Evolutionary conservation across 2,888 invertebrate genomes (phyloP).

Genomic region (Drosophila engyochracea): DNA sequence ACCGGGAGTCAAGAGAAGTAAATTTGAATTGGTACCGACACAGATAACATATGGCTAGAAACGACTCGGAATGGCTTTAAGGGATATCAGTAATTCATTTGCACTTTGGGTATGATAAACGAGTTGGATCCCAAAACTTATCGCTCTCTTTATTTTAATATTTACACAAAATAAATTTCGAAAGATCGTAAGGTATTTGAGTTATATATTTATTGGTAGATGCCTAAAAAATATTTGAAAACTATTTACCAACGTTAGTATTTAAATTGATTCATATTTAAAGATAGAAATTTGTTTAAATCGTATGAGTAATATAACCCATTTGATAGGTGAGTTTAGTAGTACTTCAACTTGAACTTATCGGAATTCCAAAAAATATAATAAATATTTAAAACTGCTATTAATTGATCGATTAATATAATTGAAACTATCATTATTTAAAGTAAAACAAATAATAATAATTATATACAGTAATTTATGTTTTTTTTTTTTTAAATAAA

Average conservation of each 20-base stretch:
- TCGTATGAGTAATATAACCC: not conserved
- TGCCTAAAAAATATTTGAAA: not conserved
- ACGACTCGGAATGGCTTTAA: constrained; percentile 24
- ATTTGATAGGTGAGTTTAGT: not conserved
- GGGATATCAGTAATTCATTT: constrained; percentile 35
- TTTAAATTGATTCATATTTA: not conserved
- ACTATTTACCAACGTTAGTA: not conserved
- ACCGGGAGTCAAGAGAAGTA: constrained; percentile 28
- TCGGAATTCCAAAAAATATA: too few species aligned
- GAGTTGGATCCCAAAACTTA: not conserved
- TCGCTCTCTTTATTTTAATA: not conserved
- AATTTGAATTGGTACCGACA: constrained; percentile 22
- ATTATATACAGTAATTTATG: not conserved
- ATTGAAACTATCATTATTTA: not conserved
- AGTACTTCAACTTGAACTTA: too few species aligned
- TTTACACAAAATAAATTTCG: not conserved
- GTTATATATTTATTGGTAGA: not conserved
- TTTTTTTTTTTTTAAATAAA: not conserved
- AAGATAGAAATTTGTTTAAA: not conserved
- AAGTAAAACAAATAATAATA: not conserved
- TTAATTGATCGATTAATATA: not conserved
- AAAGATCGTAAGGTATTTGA: not conserved
- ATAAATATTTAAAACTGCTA: too few species aligned
- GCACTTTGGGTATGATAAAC: constrained; percentile 5
- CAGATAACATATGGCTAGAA: constrained; percentile 26